A percentile compares a stretch with the other conserved stretches of the same genome.
phyloP scores from a whole-genome alignment of 2,888 invertebrate species.

The Koerneria pararmatus region DNA sequence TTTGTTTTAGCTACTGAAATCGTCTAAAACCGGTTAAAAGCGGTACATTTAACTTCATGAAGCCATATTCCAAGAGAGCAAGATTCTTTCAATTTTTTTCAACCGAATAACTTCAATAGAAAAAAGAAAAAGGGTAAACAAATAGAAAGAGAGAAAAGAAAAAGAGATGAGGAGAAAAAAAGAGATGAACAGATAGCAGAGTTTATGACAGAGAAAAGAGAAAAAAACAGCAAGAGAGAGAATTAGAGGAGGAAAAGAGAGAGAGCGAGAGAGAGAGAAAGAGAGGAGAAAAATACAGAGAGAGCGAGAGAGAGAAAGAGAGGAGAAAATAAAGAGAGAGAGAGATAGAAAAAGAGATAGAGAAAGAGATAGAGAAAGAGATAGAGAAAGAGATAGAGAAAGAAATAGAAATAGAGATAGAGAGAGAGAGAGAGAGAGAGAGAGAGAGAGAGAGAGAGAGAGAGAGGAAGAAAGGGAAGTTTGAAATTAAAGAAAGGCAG shows the following conservation, averaged over 20 bases:
- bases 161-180: background rate
- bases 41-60: no score
- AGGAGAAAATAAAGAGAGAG: background rate
- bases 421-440: background rate
- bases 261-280: conserved; percentile 13
- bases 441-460: background rate
- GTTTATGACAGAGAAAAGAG: background rate
- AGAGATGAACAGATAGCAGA: background rate
- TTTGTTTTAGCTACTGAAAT: no score
- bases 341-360: background rate
- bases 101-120: background rate
- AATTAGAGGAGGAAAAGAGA: background rate
- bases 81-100: background rate
- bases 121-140: background rate
- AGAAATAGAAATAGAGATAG: background rate
- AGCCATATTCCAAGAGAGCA: background rate
- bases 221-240: background rate
- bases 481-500: background rate
- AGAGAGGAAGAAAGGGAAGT: background rate
- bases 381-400: background rate
- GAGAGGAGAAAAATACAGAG: background rate
- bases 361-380: background rate
- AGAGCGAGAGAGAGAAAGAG: background rate
- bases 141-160: background rate
- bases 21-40: no score